Conservation (phyloP, 1,140 invertebrate species). For the Bombus waltoni region DNA sequence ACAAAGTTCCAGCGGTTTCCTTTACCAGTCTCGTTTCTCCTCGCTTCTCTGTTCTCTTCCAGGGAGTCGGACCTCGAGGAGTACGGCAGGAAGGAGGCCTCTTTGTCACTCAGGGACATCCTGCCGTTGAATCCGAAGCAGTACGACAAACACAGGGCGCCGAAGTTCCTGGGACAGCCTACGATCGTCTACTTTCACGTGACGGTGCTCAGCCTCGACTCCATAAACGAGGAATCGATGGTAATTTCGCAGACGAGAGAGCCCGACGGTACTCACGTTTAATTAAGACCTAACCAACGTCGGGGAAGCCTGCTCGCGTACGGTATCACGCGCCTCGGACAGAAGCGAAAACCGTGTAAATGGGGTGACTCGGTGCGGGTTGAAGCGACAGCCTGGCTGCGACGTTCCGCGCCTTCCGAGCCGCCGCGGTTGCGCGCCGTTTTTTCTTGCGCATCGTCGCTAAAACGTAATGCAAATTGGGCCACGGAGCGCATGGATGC, state of each 20-base stretch:
- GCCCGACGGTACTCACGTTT: conserved; percentile 4
- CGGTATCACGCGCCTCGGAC: not conserved
- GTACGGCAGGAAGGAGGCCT: conserved; percentile 79
- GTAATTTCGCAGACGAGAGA: conserved; percentile 81
- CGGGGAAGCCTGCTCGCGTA: not conserved
- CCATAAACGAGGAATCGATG: conserved; percentile 96
- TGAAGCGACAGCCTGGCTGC: not conserved
- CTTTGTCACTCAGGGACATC: conserved; percentile 90
- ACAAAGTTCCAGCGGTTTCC: not conserved
- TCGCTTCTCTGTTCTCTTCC: conserved; percentile 53
- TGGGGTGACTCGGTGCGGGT: not conserved
- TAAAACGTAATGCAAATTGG: conserved; percentile 27
- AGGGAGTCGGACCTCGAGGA: conserved; percentile 80
- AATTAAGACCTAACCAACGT: conserved; percentile 25
- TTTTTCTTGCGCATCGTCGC: not conserved
- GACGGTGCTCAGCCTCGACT: conserved; percentile 93
- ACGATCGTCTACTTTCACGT: conserved; percentile 95
- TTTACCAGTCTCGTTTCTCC: conserved; percentile 44
- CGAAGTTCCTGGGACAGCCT: conserved; percentile 92
- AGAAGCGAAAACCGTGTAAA: conserved; percentile 1
- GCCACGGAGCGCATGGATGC: not conserved
- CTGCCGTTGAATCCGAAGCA: conserved; percentile 91
- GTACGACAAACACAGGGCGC: conserved; percentile 95
- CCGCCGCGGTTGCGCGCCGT: not conserved
- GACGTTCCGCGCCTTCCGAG: not conserved